Conservation (phyloP, 2,888 invertebrate genomes). For the Spatulosminthurus flaviceps region DNA sequence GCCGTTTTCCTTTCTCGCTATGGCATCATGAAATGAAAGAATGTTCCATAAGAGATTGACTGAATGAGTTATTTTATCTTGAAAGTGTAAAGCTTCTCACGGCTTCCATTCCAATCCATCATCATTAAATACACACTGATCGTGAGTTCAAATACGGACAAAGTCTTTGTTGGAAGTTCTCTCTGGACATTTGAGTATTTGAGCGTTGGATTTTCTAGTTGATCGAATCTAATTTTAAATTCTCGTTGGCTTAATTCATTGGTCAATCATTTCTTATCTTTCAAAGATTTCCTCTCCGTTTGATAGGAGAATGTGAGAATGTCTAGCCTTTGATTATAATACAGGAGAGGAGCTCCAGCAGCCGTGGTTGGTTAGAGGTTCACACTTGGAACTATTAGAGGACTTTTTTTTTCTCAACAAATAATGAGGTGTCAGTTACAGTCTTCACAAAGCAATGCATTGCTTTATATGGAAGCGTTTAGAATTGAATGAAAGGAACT, state of each 20-base stretch:
- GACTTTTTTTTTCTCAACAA: background rate
- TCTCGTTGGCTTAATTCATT: background rate
- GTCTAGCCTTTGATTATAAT: background rate
- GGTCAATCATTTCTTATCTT: background rate
- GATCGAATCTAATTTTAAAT: slow-evolving; percentile 34
- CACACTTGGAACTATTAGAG: background rate
- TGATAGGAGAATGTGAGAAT: background rate
- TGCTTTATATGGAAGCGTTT: no score
- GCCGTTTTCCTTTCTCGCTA: background rate
- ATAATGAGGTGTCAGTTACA: background rate
- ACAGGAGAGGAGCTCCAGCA: background rate
- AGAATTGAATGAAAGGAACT: no score
- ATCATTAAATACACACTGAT: slow-evolving; percentile 38
- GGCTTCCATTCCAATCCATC: slow-evolving; percentile 30
- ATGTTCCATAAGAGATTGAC: background rate
- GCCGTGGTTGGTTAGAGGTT: background rate
- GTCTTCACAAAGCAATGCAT: background rate
- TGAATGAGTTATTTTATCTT: slow-evolving; percentile 37
- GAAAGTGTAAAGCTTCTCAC: slow-evolving; percentile 29
- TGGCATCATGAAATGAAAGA: background rate
- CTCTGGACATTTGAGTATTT: slow-evolving; percentile 5
- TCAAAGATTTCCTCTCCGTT: background rate
- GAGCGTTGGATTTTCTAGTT: background rate
- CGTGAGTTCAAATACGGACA: slow-evolving; percentile 11
- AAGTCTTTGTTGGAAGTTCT: slow-evolving; percentile 4